phyloP scores from a whole-genome alignment of 1,140 invertebrate genomes.

The Brachionus rubens region DNA sequence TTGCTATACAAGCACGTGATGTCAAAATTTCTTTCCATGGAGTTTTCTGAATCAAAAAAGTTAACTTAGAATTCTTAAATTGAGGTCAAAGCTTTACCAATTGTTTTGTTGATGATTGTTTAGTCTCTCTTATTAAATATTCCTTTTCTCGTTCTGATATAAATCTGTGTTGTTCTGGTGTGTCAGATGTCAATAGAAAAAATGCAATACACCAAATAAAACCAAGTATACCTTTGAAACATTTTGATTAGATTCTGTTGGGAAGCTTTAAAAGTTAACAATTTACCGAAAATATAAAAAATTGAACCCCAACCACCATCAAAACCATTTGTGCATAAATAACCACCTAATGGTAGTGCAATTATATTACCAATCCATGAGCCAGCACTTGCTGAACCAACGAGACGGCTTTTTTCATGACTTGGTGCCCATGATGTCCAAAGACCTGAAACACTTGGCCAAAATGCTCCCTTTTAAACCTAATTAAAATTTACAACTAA shows the following conservation, averaged over 20 bases:
- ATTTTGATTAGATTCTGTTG: too few species aligned
- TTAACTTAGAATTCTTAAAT: background rate
- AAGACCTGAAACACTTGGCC: constrained; percentile 51
- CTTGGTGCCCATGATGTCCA: constrained; percentile 57
- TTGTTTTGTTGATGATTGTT: background rate
- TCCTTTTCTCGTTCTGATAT: constrained; percentile 10
- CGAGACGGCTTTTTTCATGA: constrained; percentile 52
- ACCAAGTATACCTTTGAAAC: constrained; percentile 65
- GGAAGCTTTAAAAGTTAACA: too few species aligned
- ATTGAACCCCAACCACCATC: constrained; percentile 45
- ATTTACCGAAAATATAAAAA: constrained; percentile 46
- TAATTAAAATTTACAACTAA: background rate
- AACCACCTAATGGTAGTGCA: constrained; percentile 38
- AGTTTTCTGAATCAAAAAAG: constrained; percentile 15
- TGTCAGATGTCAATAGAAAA: constrained; percentile 79
- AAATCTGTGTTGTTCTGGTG: constrained; percentile 50
- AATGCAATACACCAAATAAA: constrained; percentile 78
- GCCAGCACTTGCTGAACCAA: constrained; percentile 53
- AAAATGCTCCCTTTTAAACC: constrained; percentile 48
- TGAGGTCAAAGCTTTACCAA: background rate
- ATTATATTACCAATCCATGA: constrained; percentile 35
- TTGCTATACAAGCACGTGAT: constrained; percentile 53
- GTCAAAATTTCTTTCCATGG: constrained; percentile 49
- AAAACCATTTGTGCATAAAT: constrained; percentile 42
- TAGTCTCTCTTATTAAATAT: constrained; percentile 31